A percentile compares a stretch with the other conserved stretches of the same genome.
Conservation (phyloP, 2,797 vertebrate genomes). For the Pseudopleuronectes americanus region DNA sequence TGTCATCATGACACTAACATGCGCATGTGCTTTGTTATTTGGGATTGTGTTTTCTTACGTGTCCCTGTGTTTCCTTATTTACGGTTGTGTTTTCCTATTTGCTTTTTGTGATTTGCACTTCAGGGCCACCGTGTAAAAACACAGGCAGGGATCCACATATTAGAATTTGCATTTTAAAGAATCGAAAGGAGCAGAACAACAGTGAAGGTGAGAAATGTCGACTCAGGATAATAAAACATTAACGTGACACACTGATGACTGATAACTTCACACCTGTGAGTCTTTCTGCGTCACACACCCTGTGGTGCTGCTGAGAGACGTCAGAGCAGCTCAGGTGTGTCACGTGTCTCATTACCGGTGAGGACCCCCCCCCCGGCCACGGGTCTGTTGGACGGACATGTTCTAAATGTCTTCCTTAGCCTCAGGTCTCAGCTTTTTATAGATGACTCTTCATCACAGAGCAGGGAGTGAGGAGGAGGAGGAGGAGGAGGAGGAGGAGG, state of each 20-base stretch:
- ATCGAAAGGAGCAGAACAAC: too few relatives aligned
- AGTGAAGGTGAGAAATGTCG: neutral
- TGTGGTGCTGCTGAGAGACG: constrained; percentile 12
- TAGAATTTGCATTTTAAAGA: too few relatives aligned
- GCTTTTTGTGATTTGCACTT: too few relatives aligned
- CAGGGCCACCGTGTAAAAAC: too few relatives aligned
- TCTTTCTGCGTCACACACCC: constrained; percentile 19
- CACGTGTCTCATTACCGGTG: constrained; percentile 19
- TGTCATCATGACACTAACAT: too few relatives aligned
- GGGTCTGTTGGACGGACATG: neutral
- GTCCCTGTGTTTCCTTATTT: too few relatives aligned
- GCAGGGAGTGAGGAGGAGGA: constrained; percentile 67
- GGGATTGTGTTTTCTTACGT: too few relatives aligned
- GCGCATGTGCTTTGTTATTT: too few relatives aligned
- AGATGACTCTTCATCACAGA: constrained; percentile 3
- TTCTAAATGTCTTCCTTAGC: constrained; percentile 28
- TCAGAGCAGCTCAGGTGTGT: constrained; percentile 46
- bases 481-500: constrained; percentile 53
- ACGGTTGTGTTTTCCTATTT: too few relatives aligned
- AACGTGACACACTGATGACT: neutral
- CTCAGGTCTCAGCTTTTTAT: constrained; percentile 9
- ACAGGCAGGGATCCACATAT: too few relatives aligned
- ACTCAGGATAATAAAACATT: neutral
- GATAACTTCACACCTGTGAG: constrained; percentile 28
- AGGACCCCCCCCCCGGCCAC: neutral